Percentiles rank a stretch among this genome's conserved stretches.
phyloP scores from a whole-genome alignment of 92 coral and sea anemone species.

The Heteractis magnifica region DNA sequence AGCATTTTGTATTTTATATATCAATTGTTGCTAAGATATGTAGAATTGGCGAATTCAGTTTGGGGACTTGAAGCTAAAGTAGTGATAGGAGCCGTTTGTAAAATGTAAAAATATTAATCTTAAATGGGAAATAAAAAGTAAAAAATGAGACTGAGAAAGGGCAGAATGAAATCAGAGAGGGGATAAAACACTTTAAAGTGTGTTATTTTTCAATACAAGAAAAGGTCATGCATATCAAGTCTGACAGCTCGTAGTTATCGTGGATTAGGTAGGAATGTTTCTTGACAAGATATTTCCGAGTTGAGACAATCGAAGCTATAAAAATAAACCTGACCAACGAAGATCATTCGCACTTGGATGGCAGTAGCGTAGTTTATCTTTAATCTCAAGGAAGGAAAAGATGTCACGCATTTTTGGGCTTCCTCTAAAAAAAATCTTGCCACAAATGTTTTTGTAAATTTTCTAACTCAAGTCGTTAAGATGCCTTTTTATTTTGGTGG shows the following conservation, averaged over 20 bases:
- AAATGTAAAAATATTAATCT: too few relatives aligned
- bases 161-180: background rate
- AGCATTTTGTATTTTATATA: background rate
- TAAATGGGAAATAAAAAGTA: background rate
- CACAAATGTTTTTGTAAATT: background rate
- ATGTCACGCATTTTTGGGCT: conserved; percentile 27
- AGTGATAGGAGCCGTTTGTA: too few relatives aligned
- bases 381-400: conserved; percentile 18
- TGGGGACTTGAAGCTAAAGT: background rate
- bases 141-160: background rate
- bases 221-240: background rate
- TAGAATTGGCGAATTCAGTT: background rate
- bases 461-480: background rate
- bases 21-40: background rate
- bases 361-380: conserved; percentile 15
- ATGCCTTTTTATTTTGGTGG: too few relatives aligned
- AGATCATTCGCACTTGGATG: conserved; percentile 24
- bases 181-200: background rate
- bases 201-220: background rate
- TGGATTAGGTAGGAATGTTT: conserved; percentile 9
- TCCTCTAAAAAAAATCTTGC: conserved; percentile 10
- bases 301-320: background rate
- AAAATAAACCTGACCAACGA: conserved; percentile 10
- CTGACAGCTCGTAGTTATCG: conserved; percentile 17
- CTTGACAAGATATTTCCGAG: conserved; percentile 33